Percentiles rank a stretch among this genome's conserved stretches.
Evolutionary conservation across 23 tunicate genomes (phyloP).

Genomic region (Trididemnum clinides): DNA sequence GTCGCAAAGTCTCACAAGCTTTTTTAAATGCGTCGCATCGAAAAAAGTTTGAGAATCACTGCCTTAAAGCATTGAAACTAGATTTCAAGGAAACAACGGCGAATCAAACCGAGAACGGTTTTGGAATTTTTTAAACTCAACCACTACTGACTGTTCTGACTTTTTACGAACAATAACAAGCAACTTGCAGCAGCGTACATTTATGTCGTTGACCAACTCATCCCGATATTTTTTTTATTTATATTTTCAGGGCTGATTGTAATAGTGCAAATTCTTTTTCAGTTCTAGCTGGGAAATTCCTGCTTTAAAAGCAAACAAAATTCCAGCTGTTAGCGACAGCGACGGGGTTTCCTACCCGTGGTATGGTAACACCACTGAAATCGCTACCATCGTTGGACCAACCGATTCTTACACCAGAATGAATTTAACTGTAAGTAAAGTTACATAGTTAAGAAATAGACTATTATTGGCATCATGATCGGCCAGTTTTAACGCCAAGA

Average conservation of each 20-base stretch:
- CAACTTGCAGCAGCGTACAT: too few species aligned
- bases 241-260: too few species aligned
- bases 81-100: background rate
- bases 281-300: slow-evolving; percentile 99
- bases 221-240: too few species aligned
- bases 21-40: too few species aligned
- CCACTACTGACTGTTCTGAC: background rate
- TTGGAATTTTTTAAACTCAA: background rate
- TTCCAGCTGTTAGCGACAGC: slow-evolving; percentile 97
- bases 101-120: background rate
- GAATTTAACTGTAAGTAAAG: slow-evolving; percentile 62
- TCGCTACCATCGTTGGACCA: slow-evolving; percentile 99
- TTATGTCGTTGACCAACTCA: too few species aligned
- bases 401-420: slow-evolving; percentile 76
- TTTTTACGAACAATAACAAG: too few species aligned
- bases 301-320: slow-evolving; percentile 80
- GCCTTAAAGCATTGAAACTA: too few species aligned
- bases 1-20: too few species aligned
- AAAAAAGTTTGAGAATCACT: too few species aligned
- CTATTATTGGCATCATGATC: too few species aligned
- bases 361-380: slow-evolving; percentile 99
- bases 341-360: slow-evolving; percentile 99
- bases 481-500: too few species aligned
- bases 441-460: too few species aligned
- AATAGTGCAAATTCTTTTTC: background rate